A percentile compares a stretch with the other conserved stretches of the same genome.
Conservation (phyloP, 2,113 vertebrate genomes). For the Neolamprologus sp. region DNA sequence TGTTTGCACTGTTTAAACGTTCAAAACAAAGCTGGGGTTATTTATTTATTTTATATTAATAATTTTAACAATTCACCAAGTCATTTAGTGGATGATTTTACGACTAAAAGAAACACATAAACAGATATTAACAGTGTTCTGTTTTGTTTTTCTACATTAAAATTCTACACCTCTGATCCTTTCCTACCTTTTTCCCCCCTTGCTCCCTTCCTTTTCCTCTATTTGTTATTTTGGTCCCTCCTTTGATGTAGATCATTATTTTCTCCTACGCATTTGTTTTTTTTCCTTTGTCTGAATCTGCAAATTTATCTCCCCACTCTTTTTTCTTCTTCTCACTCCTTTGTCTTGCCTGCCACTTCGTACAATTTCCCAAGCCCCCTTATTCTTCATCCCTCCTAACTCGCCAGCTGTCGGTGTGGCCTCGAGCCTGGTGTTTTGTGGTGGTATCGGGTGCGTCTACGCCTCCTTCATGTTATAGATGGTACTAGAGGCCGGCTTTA, state of each 20-base stretch:
- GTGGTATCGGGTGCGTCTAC: slow-evolving; percentile 45
- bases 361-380: slow-evolving; percentile 33
- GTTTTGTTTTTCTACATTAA: neutral
- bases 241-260: slow-evolving; percentile 3
- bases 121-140: neutral
- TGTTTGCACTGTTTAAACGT: neutral
- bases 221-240: neutral
- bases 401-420: slow-evolving; percentile 62
- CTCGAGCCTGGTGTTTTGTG: slow-evolving; percentile 62
- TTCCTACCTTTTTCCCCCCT: neutral
- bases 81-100: neutral
- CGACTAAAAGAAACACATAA: neutral
- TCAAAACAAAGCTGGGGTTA: neutral
- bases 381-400: slow-evolving; percentile 45
- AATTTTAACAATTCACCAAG: neutral
- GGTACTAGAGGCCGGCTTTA: slow-evolving; percentile 52
- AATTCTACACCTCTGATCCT: neutral
- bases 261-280: neutral
- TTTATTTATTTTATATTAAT: neutral
- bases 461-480: slow-evolving; percentile 59
- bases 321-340: slow-evolving; percentile 5
- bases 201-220: neutral
- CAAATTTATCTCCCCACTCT: slow-evolving; percentile 6
- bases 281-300: slow-evolving; percentile 8
- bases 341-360: slow-evolving; percentile 39